phyloP scores from a whole-genome alignment of 2,888 invertebrate genomes.

The Drosophila borborema region DNA sequence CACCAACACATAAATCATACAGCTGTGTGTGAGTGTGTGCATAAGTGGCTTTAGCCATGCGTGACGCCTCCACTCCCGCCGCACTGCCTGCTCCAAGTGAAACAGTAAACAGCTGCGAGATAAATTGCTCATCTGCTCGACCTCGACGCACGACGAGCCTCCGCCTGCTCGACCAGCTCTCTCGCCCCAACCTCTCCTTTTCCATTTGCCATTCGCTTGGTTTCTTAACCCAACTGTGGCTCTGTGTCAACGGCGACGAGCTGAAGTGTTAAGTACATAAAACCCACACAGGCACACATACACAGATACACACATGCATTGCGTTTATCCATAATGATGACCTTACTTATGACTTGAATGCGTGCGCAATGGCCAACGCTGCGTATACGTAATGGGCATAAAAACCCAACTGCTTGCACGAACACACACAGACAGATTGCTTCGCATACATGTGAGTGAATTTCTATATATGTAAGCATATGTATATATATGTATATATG shows the following conservation, averaged over 20 bases:
- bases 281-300: conserved; percentile 66
- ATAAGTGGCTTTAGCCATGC: conserved; percentile 80
- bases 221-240: conserved; percentile 54
- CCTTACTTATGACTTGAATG: conserved; percentile 74
- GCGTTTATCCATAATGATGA: conserved; percentile 80
- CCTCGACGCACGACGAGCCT: conserved; percentile 47
- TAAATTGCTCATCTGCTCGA: conserved; percentile 81
- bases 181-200: not conserved
- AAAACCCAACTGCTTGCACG: conserved; percentile 26
- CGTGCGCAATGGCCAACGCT: conserved; percentile 41
- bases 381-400: conserved; percentile 68
- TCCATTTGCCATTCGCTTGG: conserved; percentile 1
- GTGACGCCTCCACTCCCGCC: conserved; percentile 31
- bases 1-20: conserved; percentile 70
- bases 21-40: conserved; percentile 40
- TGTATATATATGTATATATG: not conserved
- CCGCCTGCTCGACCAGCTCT: conserved; percentile 6
- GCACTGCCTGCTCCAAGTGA: conserved; percentile 45
- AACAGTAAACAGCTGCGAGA: conserved; percentile 82
- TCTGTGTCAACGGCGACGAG: conserved; percentile 62
- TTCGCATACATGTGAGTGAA: not conserved
- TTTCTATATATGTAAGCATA: not conserved
- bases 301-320: conserved; percentile 46
- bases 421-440: not conserved
- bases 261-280: conserved; percentile 81